phyloP scores from a whole-genome alignment of 2,797 vertebrate species.

The Mus caroli region DNA sequence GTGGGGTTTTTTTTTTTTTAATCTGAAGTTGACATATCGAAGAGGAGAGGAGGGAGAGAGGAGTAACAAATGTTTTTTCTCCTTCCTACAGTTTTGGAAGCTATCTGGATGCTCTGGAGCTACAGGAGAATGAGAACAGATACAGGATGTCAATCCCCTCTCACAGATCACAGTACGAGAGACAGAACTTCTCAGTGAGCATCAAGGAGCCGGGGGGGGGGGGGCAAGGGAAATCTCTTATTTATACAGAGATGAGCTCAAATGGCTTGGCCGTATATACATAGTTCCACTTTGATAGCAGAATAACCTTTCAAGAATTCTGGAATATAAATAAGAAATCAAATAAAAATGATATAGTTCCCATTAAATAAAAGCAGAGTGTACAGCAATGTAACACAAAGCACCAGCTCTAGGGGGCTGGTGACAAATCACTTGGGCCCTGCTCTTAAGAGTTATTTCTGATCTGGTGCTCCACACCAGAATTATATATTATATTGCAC shows the following conservation, averaged over 20 bases:
- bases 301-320: slow-evolving; percentile 81
- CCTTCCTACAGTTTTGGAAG: background rate
- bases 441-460: slow-evolving; percentile 74
- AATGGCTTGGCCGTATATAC: slow-evolving; percentile 75
- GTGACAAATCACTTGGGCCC: slow-evolving; percentile 75
- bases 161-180: slow-evolving; percentile 4
- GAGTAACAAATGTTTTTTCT: background rate
- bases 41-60: background rate
- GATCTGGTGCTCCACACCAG: background rate
- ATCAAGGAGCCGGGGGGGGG: background rate
- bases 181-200: slow-evolving; percentile 34
- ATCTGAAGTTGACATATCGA: background rate
- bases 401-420: slow-evolving; percentile 18
- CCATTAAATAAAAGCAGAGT: slow-evolving; percentile 79
- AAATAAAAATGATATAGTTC: slow-evolving; percentile 83
- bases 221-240: slow-evolving; percentile 61
- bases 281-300: slow-evolving; percentile 77
- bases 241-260: slow-evolving; percentile 71
- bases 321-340: slow-evolving; percentile 84
- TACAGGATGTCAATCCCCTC: background rate
- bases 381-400: slow-evolving; percentile 51
- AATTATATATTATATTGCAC: slow-evolving; percentile 23
- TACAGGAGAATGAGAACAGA: background rate
- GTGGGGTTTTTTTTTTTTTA: background rate
- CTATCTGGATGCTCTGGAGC: background rate